Conservation (phyloP, 1,140 invertebrate species). For the Mya arenaria region DNA sequence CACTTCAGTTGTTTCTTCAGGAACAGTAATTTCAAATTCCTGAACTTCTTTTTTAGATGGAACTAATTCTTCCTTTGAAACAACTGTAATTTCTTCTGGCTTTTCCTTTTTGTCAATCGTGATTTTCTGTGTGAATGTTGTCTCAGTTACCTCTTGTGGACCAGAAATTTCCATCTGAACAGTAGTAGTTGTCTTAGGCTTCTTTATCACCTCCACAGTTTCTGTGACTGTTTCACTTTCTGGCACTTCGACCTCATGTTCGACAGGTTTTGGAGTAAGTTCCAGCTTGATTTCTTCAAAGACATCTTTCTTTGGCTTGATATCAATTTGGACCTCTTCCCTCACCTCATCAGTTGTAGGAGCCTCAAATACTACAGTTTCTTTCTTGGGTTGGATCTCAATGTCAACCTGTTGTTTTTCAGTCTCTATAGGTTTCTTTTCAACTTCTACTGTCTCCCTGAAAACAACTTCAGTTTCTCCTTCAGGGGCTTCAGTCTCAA, state of each 20-base stretch:
- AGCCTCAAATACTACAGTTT: background rate
- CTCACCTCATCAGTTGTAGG: background rate
- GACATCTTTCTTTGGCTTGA: conserved; percentile 11
- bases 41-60: too few relatives aligned
- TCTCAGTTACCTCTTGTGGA: too few relatives aligned
- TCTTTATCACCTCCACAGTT: background rate
- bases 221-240: background rate
- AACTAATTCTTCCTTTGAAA: too few relatives aligned
- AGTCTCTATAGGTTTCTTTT: background rate
- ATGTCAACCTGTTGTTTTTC: conserved; percentile 1
- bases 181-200: background rate
- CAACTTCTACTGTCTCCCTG: conserved; percentile 49
- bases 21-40: conserved; percentile 1
- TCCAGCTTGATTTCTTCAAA: background rate
- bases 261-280: background rate
- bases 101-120: too few relatives aligned
- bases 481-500: conserved; percentile 36
- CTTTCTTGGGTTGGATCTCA: background rate
- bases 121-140: too few relatives aligned
- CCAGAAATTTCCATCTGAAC: background rate
- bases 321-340: conserved; percentile 16
- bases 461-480: conserved; percentile 37
- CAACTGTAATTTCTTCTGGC: too few relatives aligned
- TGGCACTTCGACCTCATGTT: background rate
- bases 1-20: conserved; percentile 3